Evolutionary conservation across 2,113 vertebrate species (phyloP).

Genomic region (Limanda limanda): DNA sequence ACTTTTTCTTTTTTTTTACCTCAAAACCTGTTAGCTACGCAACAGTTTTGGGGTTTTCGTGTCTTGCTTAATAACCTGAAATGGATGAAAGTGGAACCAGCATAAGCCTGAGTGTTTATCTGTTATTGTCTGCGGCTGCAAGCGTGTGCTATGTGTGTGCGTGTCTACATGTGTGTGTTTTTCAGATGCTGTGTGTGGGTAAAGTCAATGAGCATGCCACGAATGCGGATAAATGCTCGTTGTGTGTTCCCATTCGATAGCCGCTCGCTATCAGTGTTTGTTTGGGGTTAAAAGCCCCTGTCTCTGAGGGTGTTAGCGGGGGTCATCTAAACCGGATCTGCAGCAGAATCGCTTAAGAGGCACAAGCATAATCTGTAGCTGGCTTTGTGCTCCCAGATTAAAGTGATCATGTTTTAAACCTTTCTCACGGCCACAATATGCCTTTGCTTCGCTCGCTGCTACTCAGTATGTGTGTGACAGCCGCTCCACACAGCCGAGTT

Average conservation of each 20-base stretch:
- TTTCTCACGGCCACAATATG: conserved; percentile 79
- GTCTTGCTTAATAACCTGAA: conserved; percentile 57
- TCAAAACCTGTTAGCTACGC: conserved; percentile 61
- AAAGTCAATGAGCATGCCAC: conserved; percentile 28
- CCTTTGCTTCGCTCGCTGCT: conserved; percentile 51
- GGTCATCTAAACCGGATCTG: conserved; percentile 80
- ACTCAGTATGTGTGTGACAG: conserved; percentile 64
- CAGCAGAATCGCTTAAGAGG: conserved; percentile 75
- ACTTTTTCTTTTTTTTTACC: conserved; percentile 48
- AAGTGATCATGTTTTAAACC: conserved; percentile 80
- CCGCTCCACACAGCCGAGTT: conserved; percentile 70
- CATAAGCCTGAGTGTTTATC: conserved; percentile 59
- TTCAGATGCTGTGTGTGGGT: conserved; percentile 35
- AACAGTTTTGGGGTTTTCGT: conserved; percentile 54
- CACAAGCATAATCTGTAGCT: conserved; percentile 77
- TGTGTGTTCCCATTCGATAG: conserved; percentile 65
- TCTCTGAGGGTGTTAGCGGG: conserved; percentile 73
- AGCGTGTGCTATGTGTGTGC: background rate
- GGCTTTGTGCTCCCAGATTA: conserved; percentile 81
- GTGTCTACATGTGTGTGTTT: conserved; percentile 22
- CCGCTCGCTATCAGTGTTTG: conserved; percentile 64
- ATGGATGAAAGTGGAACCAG: conserved; percentile 64
- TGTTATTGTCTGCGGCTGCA: conserved; percentile 47
- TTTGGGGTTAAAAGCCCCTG: conserved; percentile 74
- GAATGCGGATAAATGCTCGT: conserved; percentile 38